phyloP scores from a whole-genome alignment of 1,140 invertebrate genomes.

The Drosophila lacertosa region DNA sequence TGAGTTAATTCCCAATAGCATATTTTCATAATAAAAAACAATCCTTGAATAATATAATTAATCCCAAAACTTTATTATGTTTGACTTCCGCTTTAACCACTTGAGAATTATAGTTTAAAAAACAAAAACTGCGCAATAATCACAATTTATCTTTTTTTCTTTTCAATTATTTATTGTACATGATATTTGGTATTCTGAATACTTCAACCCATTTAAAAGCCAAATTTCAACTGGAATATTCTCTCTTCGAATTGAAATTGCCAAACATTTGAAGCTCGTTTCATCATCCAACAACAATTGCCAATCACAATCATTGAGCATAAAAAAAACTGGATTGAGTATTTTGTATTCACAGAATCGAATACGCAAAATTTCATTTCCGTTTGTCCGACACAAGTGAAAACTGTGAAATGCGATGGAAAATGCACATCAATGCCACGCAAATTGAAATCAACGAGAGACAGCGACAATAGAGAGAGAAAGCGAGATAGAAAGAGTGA shows the following conservation, averaged over 20 bases:
- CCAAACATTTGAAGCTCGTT: conserved; percentile 13
- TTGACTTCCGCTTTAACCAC: neutral
- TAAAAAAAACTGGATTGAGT: conserved; percentile 6
- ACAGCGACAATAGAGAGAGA: neutral
- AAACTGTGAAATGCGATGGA: conserved; percentile 3
- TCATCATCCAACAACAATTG: conserved; percentile 16
- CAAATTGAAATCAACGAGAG: neutral
- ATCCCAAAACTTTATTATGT: neutral
- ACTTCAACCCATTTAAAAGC: neutral
- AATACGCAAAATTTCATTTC: conserved; percentile 41
- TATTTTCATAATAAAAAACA: too few species aligned
- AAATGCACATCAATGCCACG: conserved; percentile 9
- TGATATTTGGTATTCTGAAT: neutral
- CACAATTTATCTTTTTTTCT: neutral
- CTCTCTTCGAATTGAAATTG: conserved; percentile 6
- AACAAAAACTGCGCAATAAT: too few species aligned
- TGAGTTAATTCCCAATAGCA: too few species aligned
- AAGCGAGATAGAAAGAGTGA: neutral
- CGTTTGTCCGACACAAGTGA: conserved; percentile 25
- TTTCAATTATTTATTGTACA: neutral
- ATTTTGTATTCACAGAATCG: conserved; percentile 19
- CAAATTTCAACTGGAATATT: neutral
- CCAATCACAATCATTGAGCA: conserved; percentile 36
- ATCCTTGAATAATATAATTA: too few species aligned
- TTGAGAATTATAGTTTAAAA: conserved; percentile 9